Evolutionary conservation across 2,888 invertebrate species (phyloP).

Genomic region (Andrena bucephala): DNA sequence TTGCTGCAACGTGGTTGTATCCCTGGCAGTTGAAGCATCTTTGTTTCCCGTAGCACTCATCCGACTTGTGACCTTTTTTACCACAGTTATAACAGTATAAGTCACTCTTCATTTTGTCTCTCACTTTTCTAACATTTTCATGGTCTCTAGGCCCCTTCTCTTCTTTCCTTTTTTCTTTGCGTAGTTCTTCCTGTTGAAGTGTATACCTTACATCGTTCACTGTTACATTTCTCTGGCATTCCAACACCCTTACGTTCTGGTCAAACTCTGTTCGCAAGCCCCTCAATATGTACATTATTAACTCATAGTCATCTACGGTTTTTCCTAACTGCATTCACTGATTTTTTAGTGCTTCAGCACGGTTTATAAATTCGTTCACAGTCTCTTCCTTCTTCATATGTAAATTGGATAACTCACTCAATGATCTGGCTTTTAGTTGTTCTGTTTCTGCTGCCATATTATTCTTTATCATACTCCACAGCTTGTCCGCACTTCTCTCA

Average conservation of each 20-base stretch:
- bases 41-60: too few species aligned
- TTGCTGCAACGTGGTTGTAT: too few species aligned
- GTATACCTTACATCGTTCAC: too few species aligned
- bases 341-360: neutral
- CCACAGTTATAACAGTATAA: too few species aligned
- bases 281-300: conserved; percentile 29
- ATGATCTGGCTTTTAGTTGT: neutral
- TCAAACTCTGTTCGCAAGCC: conserved; percentile 26
- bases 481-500: conserved; percentile 4
- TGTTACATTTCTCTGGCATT: neutral
- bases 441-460: conserved; percentile 6
- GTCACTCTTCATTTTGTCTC: too few species aligned
- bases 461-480: neutral
- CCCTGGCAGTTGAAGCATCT: too few species aligned
- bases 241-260: conserved; percentile 12
- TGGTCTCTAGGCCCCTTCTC: too few species aligned
- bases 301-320: conserved; percentile 24
- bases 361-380: conserved; percentile 1
- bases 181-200: too few species aligned
- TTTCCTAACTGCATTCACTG: conserved; percentile 22
- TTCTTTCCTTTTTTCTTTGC: too few species aligned
- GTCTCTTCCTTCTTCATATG: neutral
- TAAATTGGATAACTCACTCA: neutral
- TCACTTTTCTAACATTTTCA: too few species aligned
- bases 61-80: too few species aligned